Percentiles rank a stretch among this genome's conserved stretches.
Conservation (phyloP, 1,140 invertebrate species). For the Diachasmimorpha longicaudata region DNA sequence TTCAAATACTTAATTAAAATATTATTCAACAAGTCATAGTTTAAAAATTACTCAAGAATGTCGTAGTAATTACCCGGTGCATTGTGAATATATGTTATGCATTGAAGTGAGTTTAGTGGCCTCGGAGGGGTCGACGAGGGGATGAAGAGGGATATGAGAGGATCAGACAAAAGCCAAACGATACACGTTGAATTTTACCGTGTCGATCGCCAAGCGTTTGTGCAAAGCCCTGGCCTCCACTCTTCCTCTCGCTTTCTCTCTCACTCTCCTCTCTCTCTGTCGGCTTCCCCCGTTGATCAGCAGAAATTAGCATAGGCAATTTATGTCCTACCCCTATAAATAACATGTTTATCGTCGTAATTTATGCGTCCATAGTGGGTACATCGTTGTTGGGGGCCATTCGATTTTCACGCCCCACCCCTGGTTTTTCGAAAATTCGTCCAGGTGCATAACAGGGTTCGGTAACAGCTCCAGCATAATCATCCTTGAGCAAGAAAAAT, state of each 20-base stretch:
- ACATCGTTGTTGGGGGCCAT: not conserved
- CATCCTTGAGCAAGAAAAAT: not conserved
- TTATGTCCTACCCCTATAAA: conserved; percentile 60
- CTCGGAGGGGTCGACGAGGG: not conserved
- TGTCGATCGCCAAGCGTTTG: conserved; percentile 32
- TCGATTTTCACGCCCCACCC: not conserved
- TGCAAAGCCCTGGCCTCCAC: conserved; percentile 42
- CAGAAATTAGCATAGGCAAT: conserved; percentile 63
- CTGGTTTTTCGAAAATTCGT: not conserved
- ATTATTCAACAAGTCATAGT: no score
- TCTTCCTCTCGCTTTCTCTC: conserved; percentile 32
- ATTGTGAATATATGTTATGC: not conserved
- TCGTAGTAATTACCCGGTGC: not conserved
- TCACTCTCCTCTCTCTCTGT: conserved; percentile 24
- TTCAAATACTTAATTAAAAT: no score
- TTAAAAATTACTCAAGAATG: not conserved
- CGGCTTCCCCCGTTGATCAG: conserved; percentile 53
- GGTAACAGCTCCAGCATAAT: not conserved
- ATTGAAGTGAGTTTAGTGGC: not conserved
- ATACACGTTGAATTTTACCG: conserved; percentile 42
- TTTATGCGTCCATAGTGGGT: conserved; percentile 48
- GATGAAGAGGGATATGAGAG: not conserved
- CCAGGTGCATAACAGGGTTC: not conserved
- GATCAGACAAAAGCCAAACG: conserved; percentile 7
- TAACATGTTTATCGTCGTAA: conserved; percentile 64